phyloP scores from a whole-genome alignment of 2,797 vertebrate genomes.

The Danio tinwini region DNA sequence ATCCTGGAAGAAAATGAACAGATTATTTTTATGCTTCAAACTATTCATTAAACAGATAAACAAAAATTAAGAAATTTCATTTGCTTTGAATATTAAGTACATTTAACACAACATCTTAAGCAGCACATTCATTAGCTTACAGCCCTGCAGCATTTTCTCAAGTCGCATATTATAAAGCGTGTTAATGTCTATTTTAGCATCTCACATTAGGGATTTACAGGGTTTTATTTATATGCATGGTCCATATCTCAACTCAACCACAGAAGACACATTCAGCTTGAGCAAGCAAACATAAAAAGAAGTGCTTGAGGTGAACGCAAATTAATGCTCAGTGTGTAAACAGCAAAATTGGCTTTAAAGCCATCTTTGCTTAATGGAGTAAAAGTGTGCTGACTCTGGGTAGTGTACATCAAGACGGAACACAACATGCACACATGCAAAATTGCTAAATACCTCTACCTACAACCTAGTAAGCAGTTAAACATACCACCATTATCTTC shows the following conservation, averaged over 20 bases:
- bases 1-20: background rate
- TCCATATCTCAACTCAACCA: slow-evolving; percentile 3
- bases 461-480: slow-evolving; percentile 31
- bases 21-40: background rate
- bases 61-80: background rate
- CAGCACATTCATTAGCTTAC: background rate
- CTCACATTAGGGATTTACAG: background rate
- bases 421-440: background rate
- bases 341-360: slow-evolving; percentile 42
- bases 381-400: slow-evolving; percentile 33
- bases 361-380: slow-evolving; percentile 44
- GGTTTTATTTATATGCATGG: background rate
- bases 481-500: slow-evolving; percentile 35
- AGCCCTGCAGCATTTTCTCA: background rate
- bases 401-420: slow-evolving; percentile 28
- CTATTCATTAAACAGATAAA: background rate
- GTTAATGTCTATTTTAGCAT: slow-evolving; percentile 7
- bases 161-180: background rate
- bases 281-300: slow-evolving; percentile 22
- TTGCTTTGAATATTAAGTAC: background rate
- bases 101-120: background rate
- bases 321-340: slow-evolving; percentile 44
- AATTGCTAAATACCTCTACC: slow-evolving; percentile 19
- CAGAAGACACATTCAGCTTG: background rate
- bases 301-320: slow-evolving; percentile 32